Base-by-base conservation (phyloP, 1,140 invertebrate species). In the Ostrea denselamellosa region DNA sequence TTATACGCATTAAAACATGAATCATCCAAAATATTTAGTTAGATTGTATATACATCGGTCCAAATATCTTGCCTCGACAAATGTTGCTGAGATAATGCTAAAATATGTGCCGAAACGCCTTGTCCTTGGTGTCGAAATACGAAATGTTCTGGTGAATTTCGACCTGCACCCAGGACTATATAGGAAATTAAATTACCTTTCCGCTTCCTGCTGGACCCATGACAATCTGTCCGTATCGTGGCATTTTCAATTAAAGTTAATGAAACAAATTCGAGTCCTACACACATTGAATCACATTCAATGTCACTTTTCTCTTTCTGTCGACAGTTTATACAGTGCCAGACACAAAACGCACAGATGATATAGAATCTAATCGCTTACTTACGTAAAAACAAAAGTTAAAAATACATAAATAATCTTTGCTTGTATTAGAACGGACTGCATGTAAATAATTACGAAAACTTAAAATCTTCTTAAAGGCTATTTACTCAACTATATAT, bases 161-260 rank as follows among this genome's bases (percentile, higher is more conserved):
- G 34, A 2, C 34, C 34, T 44, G 34, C 34, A 44, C 34, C 34
- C 34, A 44, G 34, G 34, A 44, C 5, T 44, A 44, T 44, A 44
- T 3, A 19, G n/a, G n/a, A 62, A 62, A 19, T 28, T 34, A 77
- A 19, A 8, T 85, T 91, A 98, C 97, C 96, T 99, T 99, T 86
- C 98, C 99, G 95, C 97, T 97, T 2, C 99, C 99, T 2, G 98
- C 98, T 22, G 98, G 98, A 8, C 98, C 98, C 91, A 99, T 97
- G 51, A 99, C 97, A 89, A 99, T 95, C 94, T 99, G 98, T n/a
- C 97, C 98, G 92, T 97, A 99, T 56, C 98, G 88, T 56, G 92
- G 91, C 94, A 95, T 95, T 28, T 22, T 58, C 0, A 58, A 12
- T 58, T 17, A 0, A 58, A 58, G 3, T 8, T 17, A 58, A 58